Percentiles rank a stretch among this genome's conserved stretches.
Evolutionary conservation across 2,797 vertebrate species (phyloP).

Genomic region (Sternarchorhynchus goeldii): DNA sequence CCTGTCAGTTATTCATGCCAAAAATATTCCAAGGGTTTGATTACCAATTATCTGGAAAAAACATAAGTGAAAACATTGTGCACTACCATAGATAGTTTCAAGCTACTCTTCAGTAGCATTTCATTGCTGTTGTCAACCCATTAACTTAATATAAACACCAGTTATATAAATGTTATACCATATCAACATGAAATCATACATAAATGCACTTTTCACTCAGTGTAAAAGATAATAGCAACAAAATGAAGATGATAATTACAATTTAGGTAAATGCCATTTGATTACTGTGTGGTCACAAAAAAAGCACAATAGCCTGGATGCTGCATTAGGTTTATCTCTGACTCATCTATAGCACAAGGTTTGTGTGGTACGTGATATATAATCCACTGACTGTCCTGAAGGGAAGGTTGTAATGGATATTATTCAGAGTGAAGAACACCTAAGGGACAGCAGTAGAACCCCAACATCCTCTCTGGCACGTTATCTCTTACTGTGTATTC

Average conservation of each 20-base stretch:
- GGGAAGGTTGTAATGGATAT: background rate
- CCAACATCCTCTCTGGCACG: too few species aligned
- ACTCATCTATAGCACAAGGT: conserved; percentile 8
- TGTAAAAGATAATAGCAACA: background rate
- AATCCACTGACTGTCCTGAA: background rate
- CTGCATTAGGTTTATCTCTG: conserved; percentile 11
- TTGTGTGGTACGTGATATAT: background rate
- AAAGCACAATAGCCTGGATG: too few species aligned
- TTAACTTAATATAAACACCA: background rate
- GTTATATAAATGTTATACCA: too few species aligned
- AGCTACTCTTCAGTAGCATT: background rate
- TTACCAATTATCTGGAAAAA: background rate
- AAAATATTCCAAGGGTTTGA: background rate
- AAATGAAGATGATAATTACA: background rate
- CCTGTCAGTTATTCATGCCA: background rate
- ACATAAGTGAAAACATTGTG: background rate
- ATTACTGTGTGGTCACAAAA: too few species aligned
- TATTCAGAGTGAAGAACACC: background rate
- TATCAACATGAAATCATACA: background rate
- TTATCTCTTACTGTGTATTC: too few species aligned
- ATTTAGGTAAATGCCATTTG: background rate
- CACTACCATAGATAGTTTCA: background rate
- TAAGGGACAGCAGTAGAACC: too few species aligned
- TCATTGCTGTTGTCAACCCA: background rate
- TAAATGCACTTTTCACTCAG: background rate